A percentile compares a stretch with the other conserved stretches of the same genome.
Conservation (phyloP, 1,140 invertebrate genomes). For the Bactericera cockerelli region DNA sequence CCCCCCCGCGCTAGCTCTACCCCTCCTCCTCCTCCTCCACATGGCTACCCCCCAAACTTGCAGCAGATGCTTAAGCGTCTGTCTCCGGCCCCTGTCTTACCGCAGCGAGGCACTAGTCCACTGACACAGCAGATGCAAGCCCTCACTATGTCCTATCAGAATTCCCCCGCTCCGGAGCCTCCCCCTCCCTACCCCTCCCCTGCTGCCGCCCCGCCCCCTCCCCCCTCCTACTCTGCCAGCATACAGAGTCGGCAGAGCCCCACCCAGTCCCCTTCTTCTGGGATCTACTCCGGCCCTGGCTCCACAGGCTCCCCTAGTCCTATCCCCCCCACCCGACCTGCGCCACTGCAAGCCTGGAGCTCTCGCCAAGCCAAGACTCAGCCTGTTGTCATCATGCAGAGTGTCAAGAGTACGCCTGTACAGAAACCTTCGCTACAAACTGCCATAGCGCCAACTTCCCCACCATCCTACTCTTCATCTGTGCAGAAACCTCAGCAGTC, state of each 20-base stretch:
- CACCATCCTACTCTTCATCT: slow-evolving; percentile 62
- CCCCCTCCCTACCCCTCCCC: slow-evolving; percentile 54
- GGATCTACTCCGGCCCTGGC: slow-evolving; percentile 62
- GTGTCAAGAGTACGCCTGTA: slow-evolving; percentile 84
- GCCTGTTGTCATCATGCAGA: slow-evolving; percentile 89
- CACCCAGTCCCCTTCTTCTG: slow-evolving; percentile 60
- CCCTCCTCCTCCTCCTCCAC: slow-evolving; percentile 55
- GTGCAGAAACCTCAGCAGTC: slow-evolving; percentile 52
- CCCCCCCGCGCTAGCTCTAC: slow-evolving; percentile 40
- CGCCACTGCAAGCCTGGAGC: slow-evolving; percentile 57
- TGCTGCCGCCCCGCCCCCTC: slow-evolving; percentile 46
- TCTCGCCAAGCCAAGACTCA: slow-evolving; percentile 67
- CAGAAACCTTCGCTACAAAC: slow-evolving; percentile 87
- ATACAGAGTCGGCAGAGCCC: slow-evolving; percentile 74
- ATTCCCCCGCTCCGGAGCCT: slow-evolving; percentile 41
- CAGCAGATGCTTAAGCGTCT: slow-evolving; percentile 73
- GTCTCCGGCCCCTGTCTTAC: slow-evolving; percentile 54
- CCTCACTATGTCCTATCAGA: slow-evolving; percentile 53
- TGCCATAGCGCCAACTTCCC: slow-evolving; percentile 64
- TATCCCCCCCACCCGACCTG: slow-evolving; percentile 45
- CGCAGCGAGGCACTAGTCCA: slow-evolving; percentile 59
- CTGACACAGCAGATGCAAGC: slow-evolving; percentile 72
- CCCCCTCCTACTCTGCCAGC: slow-evolving; percentile 66
- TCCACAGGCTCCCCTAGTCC: slow-evolving; percentile 68
- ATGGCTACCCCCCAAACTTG: slow-evolving; percentile 46